Evolutionary conservation across 2,888 invertebrate genomes (phyloP).

Genomic region (Eudasyphora cyanicolor): DNA sequence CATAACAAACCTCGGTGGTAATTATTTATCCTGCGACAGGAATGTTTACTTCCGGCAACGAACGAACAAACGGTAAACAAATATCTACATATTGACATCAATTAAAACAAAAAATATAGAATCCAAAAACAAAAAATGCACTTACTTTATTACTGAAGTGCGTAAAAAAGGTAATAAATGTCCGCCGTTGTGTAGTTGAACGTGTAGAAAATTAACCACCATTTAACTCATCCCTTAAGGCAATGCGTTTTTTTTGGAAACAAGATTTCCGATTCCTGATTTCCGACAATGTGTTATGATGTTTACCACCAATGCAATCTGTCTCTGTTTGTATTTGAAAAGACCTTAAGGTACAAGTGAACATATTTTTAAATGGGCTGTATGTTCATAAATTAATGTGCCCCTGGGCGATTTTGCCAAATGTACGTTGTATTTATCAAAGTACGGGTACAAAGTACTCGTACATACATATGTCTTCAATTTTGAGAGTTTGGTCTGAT

Average conservation of each 20-base stretch:
- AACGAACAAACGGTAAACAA: too few relatives aligned
- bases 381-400: slow-evolving; percentile 15
- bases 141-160: slow-evolving; percentile 44
- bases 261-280: too few relatives aligned
- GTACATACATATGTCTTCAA: too few relatives aligned
- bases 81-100: slow-evolving; percentile 53
- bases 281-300: slow-evolving; percentile 38
- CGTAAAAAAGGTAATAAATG: slow-evolving; percentile 41
- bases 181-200: background rate
- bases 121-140: slow-evolving; percentile 8
- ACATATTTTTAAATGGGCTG: background rate
- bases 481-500: too few relatives aligned
- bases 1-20: background rate
- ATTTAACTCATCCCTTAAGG: slow-evolving; percentile 52
- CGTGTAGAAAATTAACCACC: slow-evolving; percentile 48
- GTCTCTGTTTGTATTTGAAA: background rate
- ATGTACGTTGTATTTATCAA: background rate
- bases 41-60: background rate
- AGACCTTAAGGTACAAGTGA: background rate
- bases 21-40: background rate
- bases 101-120: slow-evolving; percentile 33
- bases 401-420: background rate
- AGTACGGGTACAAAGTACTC: too few relatives aligned
- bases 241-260: slow-evolving; percentile 25
- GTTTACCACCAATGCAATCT: too few relatives aligned